Percentiles rank a stretch among this genome's conserved stretches.
Conservation (phyloP, 2,888 invertebrate genomes). For the Athripsodes cinereus region DNA sequence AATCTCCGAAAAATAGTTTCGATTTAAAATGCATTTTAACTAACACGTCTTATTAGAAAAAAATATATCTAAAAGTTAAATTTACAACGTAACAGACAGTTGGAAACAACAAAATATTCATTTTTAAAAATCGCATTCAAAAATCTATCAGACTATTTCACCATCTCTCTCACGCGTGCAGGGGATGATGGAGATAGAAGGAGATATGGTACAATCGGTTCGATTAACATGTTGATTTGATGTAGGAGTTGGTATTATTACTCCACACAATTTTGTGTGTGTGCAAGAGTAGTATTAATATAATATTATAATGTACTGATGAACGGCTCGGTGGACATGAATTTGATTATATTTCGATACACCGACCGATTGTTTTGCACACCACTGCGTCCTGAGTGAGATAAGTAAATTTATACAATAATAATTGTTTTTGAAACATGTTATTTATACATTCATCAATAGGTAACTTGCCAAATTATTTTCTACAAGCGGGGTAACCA, state of each 20-base stretch:
- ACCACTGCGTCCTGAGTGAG: conserved; percentile 5
- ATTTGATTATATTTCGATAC: conserved; percentile 15
- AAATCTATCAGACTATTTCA: neutral
- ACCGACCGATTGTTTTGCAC: conserved; percentile 8
- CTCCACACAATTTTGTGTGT: no score
- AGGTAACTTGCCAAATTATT: no score
- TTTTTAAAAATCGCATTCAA: neutral
- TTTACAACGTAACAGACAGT: neutral
- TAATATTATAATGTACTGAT: neutral
- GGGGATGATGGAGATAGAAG: neutral
- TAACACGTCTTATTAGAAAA: no score
- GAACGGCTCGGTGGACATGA: conserved; percentile 5
- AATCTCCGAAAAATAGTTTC: no score
- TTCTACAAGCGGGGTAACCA: no score
- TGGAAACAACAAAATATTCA: neutral
- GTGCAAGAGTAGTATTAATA: no score
- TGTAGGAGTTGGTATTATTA: no score
- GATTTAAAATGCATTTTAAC: no score
- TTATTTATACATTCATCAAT: no score
- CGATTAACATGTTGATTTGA: neutral
- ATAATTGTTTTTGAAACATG: neutral
- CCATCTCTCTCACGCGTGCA: neutral
- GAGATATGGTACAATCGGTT: neutral
- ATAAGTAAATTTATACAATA: neutral
- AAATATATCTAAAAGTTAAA: no score